Percentiles rank a stretch among this genome's conserved stretches.
phyloP scores from a whole-genome alignment of 2,888 invertebrate genomes.

The Catonia carolina region DNA sequence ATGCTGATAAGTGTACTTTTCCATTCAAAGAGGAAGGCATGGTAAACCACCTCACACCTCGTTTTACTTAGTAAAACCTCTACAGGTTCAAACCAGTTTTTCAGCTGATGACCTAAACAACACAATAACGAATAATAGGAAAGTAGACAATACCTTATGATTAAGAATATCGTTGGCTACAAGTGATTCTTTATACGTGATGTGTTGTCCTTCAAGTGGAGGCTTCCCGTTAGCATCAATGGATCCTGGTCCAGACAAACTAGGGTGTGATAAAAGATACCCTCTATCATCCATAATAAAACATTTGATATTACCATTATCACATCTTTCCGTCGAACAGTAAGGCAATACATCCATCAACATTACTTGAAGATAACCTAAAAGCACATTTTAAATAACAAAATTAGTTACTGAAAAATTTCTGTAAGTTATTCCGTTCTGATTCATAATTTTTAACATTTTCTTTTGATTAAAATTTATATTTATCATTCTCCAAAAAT shows the following conservation, averaged over 20 bases:
- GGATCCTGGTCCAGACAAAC: conserved; percentile 53
- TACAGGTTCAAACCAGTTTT: no score
- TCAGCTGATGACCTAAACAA: no score
- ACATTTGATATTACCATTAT: conserved; percentile 64
- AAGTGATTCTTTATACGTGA: conserved; percentile 84
- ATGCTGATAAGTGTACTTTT: no score
- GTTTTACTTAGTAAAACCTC: no score
- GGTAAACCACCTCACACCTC: no score
- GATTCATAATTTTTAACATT: no score
- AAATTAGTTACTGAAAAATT: background rate
- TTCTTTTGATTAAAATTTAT: no score
- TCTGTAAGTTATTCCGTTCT: background rate
- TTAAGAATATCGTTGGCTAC: conserved; percentile 85
- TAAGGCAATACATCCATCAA: conserved; percentile 62
- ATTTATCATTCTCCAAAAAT: no score
- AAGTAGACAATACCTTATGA: conserved; percentile 54
- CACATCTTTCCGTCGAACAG: conserved; percentile 45
- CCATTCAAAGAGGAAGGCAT: no score
- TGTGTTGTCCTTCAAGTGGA: conserved; percentile 76
- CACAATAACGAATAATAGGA: no score
- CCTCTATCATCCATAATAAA: conserved; percentile 86
- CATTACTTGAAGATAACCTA: conserved; percentile 72
- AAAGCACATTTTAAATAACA: background rate
- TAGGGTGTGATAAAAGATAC: conserved; percentile 81
- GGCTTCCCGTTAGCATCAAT: conserved; percentile 42